A percentile compares a stretch with the other conserved stretches of the same genome.
Conservation (phyloP, 2,797 vertebrate species). For the Rhinogobio ventralis region DNA sequence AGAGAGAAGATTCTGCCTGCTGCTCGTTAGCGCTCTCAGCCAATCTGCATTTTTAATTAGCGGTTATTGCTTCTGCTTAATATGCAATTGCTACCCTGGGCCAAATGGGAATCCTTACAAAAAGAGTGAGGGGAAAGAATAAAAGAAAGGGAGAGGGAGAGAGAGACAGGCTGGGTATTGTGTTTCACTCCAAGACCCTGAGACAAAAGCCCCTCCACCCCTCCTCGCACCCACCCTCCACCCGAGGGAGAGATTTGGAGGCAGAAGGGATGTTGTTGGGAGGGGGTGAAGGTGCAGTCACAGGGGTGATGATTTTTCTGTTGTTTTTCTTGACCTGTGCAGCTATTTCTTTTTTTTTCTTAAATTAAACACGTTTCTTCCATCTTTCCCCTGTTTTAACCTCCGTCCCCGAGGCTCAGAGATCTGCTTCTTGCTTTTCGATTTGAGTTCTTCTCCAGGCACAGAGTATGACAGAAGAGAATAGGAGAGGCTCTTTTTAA, state of each 20-base stretch:
- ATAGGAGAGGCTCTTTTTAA: conserved; percentile 81
- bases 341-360: conserved; percentile 76
- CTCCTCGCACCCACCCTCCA: conserved; percentile 52
- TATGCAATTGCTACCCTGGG: conserved; percentile 86
- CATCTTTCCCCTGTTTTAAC: conserved; percentile 60
- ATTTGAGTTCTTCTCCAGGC: conserved; percentile 39
- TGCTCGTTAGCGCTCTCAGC: conserved; percentile 86
- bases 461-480: conserved; percentile 33
- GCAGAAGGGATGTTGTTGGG: conserved; percentile 68
- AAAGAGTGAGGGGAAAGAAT: conserved; percentile 64
- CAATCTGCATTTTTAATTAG: conserved; percentile 91
- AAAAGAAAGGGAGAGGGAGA: conserved; percentile 62
- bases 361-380: conserved; percentile 73
- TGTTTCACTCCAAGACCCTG: conserved; percentile 84
- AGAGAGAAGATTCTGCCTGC: conserved; percentile 83
- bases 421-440: conserved; percentile 43
- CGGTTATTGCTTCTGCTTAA: conserved; percentile 88
- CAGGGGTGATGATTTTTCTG: conserved; percentile 75
- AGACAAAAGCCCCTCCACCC: conserved; percentile 76
- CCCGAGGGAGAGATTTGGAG: conserved; percentile 80
- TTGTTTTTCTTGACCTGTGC: conserved; percentile 72
- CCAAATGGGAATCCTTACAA: conserved; percentile 85
- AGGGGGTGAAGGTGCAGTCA: conserved; percentile 76
- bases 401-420: conserved; percentile 46
- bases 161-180: conserved; percentile 82